Percentiles rank a stretch among this genome's conserved stretches.
These are phyloP conservation scores for Drosophila auraria DNA, from an alignment of 1,140 invertebrate genomes.

Conservation along the genomic window DNA sequence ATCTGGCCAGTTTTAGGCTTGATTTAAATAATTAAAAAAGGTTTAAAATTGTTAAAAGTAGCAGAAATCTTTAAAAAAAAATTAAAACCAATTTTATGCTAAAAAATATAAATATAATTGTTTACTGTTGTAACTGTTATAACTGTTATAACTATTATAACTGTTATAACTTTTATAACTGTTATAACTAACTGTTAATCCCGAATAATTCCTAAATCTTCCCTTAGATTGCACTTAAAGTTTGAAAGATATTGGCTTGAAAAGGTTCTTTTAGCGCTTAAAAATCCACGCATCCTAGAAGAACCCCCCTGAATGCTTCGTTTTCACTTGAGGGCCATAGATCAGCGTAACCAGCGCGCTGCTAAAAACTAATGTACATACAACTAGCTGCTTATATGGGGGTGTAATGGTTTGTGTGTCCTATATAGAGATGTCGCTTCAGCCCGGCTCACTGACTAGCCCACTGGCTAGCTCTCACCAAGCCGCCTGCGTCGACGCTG, in stretches of 20 bases:
- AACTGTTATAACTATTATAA: no score
- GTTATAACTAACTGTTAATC: no score
- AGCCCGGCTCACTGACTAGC: constrained; percentile 35
- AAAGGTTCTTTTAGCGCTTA: not conserved
- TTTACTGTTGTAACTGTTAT: no score
- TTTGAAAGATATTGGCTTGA: not conserved
- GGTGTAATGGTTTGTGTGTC: constrained; percentile 26
- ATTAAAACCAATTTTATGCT: no score
- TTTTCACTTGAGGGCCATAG: constrained; percentile 15
- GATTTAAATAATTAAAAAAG: not conserved
- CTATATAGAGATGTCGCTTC: constrained; percentile 32
- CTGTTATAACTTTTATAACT: no score
- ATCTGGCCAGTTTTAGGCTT: not conserved
- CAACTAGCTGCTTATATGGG: constrained; percentile 73
- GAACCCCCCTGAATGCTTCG: constrained; percentile 18
- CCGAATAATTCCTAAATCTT: not conserved
- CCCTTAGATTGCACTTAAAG: constrained; percentile 1
- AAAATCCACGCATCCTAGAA: constrained; percentile 14
- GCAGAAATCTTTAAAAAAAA: no score
- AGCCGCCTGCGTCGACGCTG: constrained; percentile 54
- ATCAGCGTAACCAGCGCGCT: constrained; percentile 67
- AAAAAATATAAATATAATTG: not conserved
- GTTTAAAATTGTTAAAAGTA: not conserved
- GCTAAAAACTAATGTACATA: constrained; percentile 66
- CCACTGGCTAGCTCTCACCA: constrained; percentile 56